These are phyloP conservation scores for Heteromyza rotundicornis DNA, from an alignment of 2,888 invertebrate species.

Conservation along the genomic window DNA sequence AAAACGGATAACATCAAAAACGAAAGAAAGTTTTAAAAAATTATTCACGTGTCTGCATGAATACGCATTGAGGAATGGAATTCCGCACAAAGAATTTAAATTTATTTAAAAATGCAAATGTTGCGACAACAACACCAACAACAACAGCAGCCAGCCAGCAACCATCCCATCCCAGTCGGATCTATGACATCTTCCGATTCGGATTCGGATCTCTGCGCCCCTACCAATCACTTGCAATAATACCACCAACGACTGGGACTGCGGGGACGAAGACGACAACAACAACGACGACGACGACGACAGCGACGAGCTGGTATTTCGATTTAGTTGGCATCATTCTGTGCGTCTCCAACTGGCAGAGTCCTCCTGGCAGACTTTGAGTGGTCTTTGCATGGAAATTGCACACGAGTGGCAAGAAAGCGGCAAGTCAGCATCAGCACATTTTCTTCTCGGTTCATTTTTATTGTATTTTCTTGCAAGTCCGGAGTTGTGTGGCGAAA, in stretches of 20 bases:
- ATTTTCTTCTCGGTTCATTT: neutral
- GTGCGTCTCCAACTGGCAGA: no score
- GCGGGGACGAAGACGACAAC: no score
- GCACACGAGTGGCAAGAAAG: neutral
- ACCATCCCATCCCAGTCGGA: neutral
- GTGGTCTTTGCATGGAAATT: no score
- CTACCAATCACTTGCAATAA: neutral
- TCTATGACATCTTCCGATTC: no score
- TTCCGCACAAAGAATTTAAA: conserved; percentile 16
- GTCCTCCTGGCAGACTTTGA: no score
- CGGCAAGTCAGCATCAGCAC: conserved; percentile 27
- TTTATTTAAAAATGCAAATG: conserved; percentile 18
- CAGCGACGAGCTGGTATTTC: conserved; percentile 2
- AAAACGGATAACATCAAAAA: no score
- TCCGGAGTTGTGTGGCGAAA: conserved; percentile 24
- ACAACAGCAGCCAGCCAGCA: neutral
- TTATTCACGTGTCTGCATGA: conserved; percentile 14
- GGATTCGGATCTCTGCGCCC: no score
- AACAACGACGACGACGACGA: no score
- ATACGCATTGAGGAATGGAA: conserved; percentile 7
- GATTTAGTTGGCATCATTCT: neutral
- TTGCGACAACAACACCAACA: neutral
- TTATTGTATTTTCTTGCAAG: neutral
- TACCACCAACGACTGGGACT: no score
- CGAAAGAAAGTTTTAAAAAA: neutral